Evolutionary conservation across 2,113 vertebrate genomes (phyloP), one percentile per base, ranked within the genome.

Genomic region (Grus americana): DNA sequence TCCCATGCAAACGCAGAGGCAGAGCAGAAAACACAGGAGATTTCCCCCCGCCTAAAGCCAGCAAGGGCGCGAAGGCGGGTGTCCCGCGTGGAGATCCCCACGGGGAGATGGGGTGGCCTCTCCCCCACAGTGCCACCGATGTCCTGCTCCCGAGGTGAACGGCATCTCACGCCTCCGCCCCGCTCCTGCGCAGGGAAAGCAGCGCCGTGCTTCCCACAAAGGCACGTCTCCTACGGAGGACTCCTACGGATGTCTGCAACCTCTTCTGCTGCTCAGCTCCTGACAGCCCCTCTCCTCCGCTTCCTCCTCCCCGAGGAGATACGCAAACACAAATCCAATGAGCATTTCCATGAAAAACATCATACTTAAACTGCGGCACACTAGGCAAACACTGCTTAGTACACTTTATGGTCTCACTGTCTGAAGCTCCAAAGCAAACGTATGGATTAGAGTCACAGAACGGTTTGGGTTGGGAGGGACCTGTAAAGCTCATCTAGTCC

Each of bases 131-230:
- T 3, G 24, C 2, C 27, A 55, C 6, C 0, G 1, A 49, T 3
- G 23, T 14, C 46, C 58, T n/a, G 38, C 21, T 46, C 52, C 75
- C 0, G 0, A 66, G 55, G 5, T 5, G 40, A 42, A 5, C 0
- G 5, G 29, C 55, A 13, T 1, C 65, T 9, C 17, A 30, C 1
- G 3, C 38, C 23, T 34, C 27, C 13, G 10, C 12, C 52, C 54
- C 1, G 4, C 47, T n/a, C 57, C 82, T 14, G 34, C 1, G 2
- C 36, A 6, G 47, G 66, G 36, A n/a, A 30, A 74, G 42, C 36
- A 27, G 38, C 3, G 5, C 5, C 1, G 2, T 10, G 38, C 38
- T 55, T 10, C 66, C 73, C 42, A 24, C 32, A 46, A 13, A 74
- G 32, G 42, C 42, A 19, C 7, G 1, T 13, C 63, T 80, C 62